phyloP scores from a whole-genome alignment of 2,113 vertebrate genomes.

The Brachypodius melanocephalos region DNA sequence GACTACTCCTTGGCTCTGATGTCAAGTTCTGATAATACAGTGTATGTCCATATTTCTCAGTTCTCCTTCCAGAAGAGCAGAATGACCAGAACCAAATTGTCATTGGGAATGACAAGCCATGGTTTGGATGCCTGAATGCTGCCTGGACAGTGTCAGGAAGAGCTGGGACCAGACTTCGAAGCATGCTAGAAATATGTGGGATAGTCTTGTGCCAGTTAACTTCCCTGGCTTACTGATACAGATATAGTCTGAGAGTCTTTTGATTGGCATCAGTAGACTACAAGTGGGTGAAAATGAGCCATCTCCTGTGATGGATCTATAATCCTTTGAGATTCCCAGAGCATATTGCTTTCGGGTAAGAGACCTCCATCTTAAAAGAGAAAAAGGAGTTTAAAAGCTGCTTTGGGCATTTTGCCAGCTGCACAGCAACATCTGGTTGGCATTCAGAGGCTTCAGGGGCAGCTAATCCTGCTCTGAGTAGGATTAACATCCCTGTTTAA shows the following conservation, averaged over 20 bases:
- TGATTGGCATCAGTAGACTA: neutral
- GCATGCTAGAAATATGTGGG: neutral
- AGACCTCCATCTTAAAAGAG: constrained; percentile 14
- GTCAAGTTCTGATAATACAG: neutral
- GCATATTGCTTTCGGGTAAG: neutral
- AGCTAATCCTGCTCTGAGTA: constrained; percentile 56
- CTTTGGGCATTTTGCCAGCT: constrained; percentile 55
- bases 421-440: constrained; percentile 52
- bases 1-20: neutral
- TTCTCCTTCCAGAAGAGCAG: neutral
- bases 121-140: neutral
- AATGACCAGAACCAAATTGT: neutral
- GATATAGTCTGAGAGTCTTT: neutral
- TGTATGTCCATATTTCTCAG: neutral
- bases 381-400: constrained; percentile 48
- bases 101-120: neutral
- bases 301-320: neutral
- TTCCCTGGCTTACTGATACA: neutral
- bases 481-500: constrained; percentile 50
- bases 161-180: neutral
- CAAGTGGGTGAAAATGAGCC: constrained; percentile 44
- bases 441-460: constrained; percentile 50
- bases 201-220: neutral
- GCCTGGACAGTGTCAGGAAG: neutral
- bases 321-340: constrained; percentile 18